Evolutionary conservation across 1,140 invertebrate species (phyloP).

Genomic region (Drosophila quadrilineata): DNA sequence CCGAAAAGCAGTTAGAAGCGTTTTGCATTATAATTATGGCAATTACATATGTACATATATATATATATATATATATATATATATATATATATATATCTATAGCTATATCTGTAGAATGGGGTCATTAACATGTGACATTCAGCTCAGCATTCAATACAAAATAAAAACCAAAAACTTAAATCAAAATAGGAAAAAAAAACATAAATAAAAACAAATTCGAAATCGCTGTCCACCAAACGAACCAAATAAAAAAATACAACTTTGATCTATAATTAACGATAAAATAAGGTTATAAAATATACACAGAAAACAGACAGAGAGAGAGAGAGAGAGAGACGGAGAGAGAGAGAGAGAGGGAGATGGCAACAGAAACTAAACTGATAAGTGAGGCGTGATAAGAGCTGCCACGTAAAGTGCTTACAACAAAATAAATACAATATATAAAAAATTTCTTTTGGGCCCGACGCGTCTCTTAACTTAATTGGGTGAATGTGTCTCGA

Average conservation of each 20-base stretch:
- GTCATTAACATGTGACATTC: conserved; percentile 75
- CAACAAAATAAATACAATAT: conserved; percentile 8
- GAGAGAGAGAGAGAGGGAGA: no score
- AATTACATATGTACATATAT: no score
- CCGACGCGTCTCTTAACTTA: neutral
- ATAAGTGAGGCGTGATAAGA: conserved; percentile 57
- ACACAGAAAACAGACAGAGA: neutral
- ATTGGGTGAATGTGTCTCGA: conserved; percentile 11
- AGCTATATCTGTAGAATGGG: conserved; percentile 54
- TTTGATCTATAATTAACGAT: conserved; percentile 61
- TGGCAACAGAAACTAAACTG: conserved; percentile 6
- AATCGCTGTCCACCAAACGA: conserved; percentile 16
- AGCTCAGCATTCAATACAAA: conserved; percentile 17
- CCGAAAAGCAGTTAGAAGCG: conserved; percentile 58
- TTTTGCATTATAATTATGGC: conserved; percentile 69
- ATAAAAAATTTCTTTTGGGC: neutral
- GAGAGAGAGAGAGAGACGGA: no score
- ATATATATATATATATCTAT: no score
- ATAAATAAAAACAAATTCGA: conserved; percentile 25
- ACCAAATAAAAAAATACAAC: conserved; percentile 14
- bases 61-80: no score
- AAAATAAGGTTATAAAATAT: conserved; percentile 58
- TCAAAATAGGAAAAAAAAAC: neutral
- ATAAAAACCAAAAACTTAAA: neutral
- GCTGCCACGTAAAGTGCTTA: conserved; percentile 38